Percentiles rank a stretch among this genome's conserved stretches.
These are phyloP conservation scores for Campodea augens DNA, from an alignment of 1,140 invertebrate genomes.

Conservation along the genomic window DNA sequence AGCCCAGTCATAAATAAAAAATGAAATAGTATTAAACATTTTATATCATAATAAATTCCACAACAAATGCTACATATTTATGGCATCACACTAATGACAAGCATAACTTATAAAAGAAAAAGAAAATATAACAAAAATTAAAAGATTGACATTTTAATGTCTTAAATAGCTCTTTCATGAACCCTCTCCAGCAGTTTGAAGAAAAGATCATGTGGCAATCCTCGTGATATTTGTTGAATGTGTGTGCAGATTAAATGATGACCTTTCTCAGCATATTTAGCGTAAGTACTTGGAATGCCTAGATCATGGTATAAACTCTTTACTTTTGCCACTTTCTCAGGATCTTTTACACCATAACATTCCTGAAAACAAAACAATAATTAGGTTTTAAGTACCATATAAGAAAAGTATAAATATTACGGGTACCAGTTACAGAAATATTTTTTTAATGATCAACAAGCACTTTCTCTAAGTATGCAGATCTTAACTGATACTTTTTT, in stretches of 20 bases:
- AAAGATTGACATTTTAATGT: too few species aligned
- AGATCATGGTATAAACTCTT: slow-evolving; percentile 65
- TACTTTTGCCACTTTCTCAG: slow-evolving; percentile 44
- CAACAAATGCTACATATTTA: too few species aligned
- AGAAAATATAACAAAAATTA: too few species aligned
- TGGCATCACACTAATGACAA: too few species aligned
- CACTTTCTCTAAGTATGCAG: too few species aligned
- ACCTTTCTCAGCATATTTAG: slow-evolving; percentile 66
- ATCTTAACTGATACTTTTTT: too few species aligned
- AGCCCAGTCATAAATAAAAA: too few species aligned
- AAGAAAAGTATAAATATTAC: neutral
- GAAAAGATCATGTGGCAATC: slow-evolving; percentile 62
- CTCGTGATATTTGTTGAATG: slow-evolving; percentile 64
- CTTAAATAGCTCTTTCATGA: slow-evolving; percentile 48
- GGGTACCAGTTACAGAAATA: neutral
- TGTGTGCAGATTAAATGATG: slow-evolving; percentile 62
- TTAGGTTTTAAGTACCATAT: slow-evolving; percentile 7
- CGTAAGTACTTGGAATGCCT: slow-evolving; percentile 51
- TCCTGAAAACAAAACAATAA: slow-evolving; percentile 30
- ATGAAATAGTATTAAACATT: too few species aligned
- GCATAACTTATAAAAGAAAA: too few species aligned
- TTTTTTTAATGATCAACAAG: slow-evolving; percentile 1
- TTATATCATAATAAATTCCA: too few species aligned
- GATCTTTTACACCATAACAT: slow-evolving; percentile 54
- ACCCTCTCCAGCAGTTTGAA: slow-evolving; percentile 63